phyloP scores from a whole-genome alignment of 53 echinoderm and acorn worm genomes.

The Paelopatides confundens region DNA sequence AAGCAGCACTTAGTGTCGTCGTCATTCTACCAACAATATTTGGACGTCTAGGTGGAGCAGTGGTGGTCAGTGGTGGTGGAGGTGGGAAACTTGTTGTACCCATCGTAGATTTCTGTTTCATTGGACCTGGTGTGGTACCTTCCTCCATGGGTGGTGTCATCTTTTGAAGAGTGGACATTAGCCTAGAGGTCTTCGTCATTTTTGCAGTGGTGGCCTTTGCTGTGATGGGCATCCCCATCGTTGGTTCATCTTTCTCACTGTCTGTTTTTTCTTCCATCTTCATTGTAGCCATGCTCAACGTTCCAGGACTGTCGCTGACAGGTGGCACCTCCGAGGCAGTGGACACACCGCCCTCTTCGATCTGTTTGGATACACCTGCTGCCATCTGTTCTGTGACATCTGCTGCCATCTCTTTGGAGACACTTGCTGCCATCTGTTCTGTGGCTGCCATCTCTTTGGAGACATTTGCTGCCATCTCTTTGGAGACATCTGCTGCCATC shows the following conservation, averaged over 20 bases:
- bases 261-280: neutral
- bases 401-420: neutral
- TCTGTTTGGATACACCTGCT: neutral
- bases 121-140: neutral
- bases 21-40: neutral
- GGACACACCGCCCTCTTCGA: neutral
- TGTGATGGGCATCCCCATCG: neutral
- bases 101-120: neutral
- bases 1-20: neutral
- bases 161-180: neutral
- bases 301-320: neutral
- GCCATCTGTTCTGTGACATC: neutral
- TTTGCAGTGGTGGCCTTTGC: neutral
- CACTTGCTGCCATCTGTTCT: too few species aligned
- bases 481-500: too few species aligned
- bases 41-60: conserved; percentile 13
- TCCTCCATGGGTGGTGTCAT: neutral
- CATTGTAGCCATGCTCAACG: neutral
- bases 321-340: neutral
- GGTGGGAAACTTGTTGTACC: neutral
- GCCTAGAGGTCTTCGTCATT: neutral
- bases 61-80: conserved; percentile 32
- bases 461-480: too few species aligned
- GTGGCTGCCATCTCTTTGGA: too few species aligned
- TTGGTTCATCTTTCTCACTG: neutral